A percentile compares a stretch with the other conserved stretches of the same genome.
Evolutionary conservation across 2,113 vertebrate species (phyloP).

Genomic region (Crotalus helleri): DNA sequence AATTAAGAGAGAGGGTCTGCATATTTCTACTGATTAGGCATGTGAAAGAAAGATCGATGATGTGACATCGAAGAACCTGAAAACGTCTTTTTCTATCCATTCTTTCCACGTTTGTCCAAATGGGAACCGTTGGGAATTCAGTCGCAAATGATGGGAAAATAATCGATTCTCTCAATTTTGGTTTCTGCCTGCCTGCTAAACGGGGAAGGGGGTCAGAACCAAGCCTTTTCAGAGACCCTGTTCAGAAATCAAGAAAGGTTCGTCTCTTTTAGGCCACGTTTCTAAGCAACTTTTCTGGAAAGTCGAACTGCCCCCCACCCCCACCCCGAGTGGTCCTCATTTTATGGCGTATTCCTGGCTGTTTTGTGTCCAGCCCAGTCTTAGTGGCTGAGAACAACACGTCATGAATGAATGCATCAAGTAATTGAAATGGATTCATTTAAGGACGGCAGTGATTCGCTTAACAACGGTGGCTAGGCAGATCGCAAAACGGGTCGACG

Average conservation of each 20-base stretch:
- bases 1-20: not conserved
- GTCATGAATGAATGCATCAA: too few species aligned
- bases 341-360: not conserved
- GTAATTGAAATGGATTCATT: too few species aligned
- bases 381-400: not conserved
- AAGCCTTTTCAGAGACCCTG: not conserved
- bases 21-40: not conserved
- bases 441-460: too few species aligned
- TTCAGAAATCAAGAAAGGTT: not conserved
- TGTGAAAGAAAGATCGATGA: too few species aligned
- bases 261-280: not conserved
- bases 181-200: not conserved
- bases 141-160: accelerated
- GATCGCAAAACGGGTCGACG: too few species aligned
- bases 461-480: too few species aligned
- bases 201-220: not conserved
- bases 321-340: too few species aligned
- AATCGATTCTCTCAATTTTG: not conserved
- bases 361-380: not conserved
- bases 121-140: not conserved
- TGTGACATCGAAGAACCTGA: too few species aligned
- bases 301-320: too few species aligned
- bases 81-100: accelerated
- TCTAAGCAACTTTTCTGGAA: not conserved
- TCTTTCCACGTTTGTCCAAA: not conserved